Evolutionary conservation across 37 sponge, comb jelly and placozoan genomes (phyloP).

Genomic region (Lycopodina hypogea): DNA sequence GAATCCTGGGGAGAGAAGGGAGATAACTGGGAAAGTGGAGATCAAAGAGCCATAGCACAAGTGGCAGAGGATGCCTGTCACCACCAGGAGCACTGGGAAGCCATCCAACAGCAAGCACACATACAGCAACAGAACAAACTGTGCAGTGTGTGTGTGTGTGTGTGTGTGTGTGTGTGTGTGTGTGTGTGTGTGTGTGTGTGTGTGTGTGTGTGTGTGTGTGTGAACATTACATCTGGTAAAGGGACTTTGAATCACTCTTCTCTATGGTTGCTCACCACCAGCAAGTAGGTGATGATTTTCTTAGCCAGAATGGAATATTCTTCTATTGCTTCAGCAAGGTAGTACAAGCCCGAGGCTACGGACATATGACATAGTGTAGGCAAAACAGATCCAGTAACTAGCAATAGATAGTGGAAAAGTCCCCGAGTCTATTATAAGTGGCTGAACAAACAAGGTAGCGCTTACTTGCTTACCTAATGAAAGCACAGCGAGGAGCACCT

Average conservation of each 20-base stretch:
- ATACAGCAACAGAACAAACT: conserved; percentile 66
- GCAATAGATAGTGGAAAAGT: background rate
- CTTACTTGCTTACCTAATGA: conserved; percentile 61
- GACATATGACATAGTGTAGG: background rate
- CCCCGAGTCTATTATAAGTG: background rate
- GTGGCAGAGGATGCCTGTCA: conserved; percentile 57
- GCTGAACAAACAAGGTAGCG: background rate
- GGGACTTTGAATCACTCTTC: too few relatives aligned
- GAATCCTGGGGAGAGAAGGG: conserved; percentile 69
- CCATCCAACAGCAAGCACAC: conserved; percentile 70
- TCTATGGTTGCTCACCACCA: conserved; percentile 53
- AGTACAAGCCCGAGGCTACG: conserved; percentile 86
- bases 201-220: background rate
- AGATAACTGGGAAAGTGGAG: conserved; percentile 80
- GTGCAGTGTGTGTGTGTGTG: background rate
- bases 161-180: too few relatives aligned
- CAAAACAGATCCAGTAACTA: too few relatives aligned
- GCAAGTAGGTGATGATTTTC: conserved; percentile 47
- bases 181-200: background rate
- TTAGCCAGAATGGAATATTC: conserved; percentile 80
- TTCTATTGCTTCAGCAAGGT: conserved; percentile 84
- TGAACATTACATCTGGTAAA: background rate
- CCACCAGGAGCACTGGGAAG: conserved; percentile 50
- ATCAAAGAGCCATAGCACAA: conserved; percentile 58
- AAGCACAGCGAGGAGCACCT: conserved; percentile 56